These are phyloP conservation scores for Scaptomyza graminum DNA, from an alignment of 1,140 invertebrate species.

Conservation along the genomic window DNA sequence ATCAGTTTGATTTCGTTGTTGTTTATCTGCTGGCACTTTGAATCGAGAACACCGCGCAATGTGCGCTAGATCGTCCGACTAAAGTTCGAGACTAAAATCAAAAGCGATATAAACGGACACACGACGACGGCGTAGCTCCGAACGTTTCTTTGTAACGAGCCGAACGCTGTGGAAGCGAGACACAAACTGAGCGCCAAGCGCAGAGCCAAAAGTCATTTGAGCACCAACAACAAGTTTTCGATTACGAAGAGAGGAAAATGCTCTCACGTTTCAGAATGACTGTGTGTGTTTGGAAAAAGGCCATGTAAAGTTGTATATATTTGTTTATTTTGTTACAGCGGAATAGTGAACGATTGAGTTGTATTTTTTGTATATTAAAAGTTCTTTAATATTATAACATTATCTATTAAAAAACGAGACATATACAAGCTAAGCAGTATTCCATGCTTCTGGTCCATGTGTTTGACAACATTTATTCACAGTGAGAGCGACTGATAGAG, in stretches of 20 bases:
- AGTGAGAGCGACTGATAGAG: background rate
- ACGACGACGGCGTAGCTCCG: background rate
- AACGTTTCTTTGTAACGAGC: constrained; percentile 14
- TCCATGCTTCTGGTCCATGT: background rate
- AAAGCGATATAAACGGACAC: constrained; percentile 36
- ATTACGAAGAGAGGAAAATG: constrained; percentile 1
- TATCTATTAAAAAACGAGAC: background rate
- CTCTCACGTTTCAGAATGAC: background rate
- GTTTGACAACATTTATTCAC: background rate
- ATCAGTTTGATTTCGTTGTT: constrained; percentile 9
- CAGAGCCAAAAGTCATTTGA: constrained; percentile 20
- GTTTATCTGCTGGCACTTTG: constrained; percentile 22
- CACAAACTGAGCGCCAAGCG: constrained; percentile 45
- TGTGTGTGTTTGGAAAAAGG: too few relatives aligned
- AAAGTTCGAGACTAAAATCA: constrained; percentile 61
- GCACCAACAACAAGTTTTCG: constrained; percentile 5
- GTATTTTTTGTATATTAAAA: too few relatives aligned
- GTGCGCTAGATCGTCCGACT: constrained; percentile 70
- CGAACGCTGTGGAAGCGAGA: constrained; percentile 40
- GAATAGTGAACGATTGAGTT: too few relatives aligned
- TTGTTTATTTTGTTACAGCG: too few relatives aligned
- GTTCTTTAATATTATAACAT: too few relatives aligned
- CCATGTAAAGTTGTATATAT: too few relatives aligned
- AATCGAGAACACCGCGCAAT: constrained; percentile 60
- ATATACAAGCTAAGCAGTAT: background rate